Base-by-base conservation (phyloP, 2,888 invertebrate species). In the Coenonympha glycerion region DNA sequence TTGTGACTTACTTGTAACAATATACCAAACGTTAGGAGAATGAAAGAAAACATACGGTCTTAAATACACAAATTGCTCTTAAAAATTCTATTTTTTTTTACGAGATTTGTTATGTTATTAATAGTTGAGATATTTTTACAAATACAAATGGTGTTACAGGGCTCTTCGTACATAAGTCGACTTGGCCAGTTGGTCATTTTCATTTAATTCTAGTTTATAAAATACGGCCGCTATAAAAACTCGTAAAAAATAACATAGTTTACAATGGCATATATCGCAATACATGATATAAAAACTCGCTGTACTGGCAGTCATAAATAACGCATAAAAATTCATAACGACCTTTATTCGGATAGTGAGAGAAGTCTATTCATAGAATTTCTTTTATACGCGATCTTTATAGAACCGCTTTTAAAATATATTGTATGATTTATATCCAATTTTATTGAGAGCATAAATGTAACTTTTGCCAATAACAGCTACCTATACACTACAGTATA, bases 321-420 rank as follows among this genome's bases (percentile, higher is more conserved):
- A 47, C 22, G 33, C 53, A 42, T 55, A 49, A 57, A 55, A 57
- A 55, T 33, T 44, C 37, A 44, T 49, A 59, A 59, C 55, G 55
- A 54, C 44, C 44, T 31, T 15, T 39, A 47, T 37, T 31, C 33
- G 16, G 42, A 47, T 44, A 52, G 45, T 49, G 34, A n/a, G 30
- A 45, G 36, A 47, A 46, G n/a, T n/a, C 42, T 47, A 53, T 57
- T 49, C 31, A 57, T 51, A 36, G 39, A 6, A 34, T 39, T 39
- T 22, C 41, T 36, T 47, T 51, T 22, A 40, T 48, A 49, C 30
- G 34, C 22, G 15, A 39, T 50, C 36, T 22, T 46, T 39, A 49
- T 53, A 51, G 37, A 42, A 46, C 26, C n/a, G 18, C 21, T 26
- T 34, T 49, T 22, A 52, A 44, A 42, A 40, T 11, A 11, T 33